Percentiles rank a stretch among this genome's conserved stretches.
phyloP scores from a whole-genome alignment of 2,797 vertebrate species.

The Coregonus sp. region DNA sequence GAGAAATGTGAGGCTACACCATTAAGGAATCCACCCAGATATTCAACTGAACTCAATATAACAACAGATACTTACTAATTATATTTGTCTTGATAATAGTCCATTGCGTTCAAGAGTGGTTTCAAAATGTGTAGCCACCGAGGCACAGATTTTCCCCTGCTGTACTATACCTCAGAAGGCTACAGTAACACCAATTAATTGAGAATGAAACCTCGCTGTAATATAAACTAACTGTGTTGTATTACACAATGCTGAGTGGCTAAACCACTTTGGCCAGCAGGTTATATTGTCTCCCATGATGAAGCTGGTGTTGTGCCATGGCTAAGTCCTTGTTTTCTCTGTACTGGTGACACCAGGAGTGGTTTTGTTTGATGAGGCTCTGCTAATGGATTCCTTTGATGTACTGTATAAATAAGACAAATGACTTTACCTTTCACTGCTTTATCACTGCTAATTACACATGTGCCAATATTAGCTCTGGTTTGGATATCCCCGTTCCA shows the following conservation, averaged over 20 bases:
- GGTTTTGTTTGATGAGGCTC: constrained; percentile 25
- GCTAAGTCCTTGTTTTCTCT: background rate
- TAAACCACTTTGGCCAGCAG: background rate
- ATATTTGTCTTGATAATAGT: too few species aligned
- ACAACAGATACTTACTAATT: too few species aligned
- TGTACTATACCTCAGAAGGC: background rate
- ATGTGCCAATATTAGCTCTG: background rate
- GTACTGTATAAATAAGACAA: background rate
- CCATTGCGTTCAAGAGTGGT: too few species aligned
- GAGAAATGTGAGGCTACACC: too few species aligned
- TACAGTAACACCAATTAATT: background rate
- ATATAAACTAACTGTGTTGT: background rate
- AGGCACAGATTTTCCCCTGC: background rate
- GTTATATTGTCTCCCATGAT: background rate
- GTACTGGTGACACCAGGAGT: constrained; percentile 11
- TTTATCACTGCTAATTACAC: background rate
- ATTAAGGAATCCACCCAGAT: too few species aligned
- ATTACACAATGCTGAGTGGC: background rate
- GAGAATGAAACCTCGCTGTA: background rate
- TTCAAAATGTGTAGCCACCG: background rate
- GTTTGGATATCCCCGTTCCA: background rate
- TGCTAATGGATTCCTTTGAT: constrained; percentile 26
- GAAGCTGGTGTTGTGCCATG: background rate
- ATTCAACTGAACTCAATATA: too few species aligned
- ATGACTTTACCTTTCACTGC: background rate